Base-by-base conservation (phyloP, 2,797 vertebrate genomes). In the Huso huso region DNA sequence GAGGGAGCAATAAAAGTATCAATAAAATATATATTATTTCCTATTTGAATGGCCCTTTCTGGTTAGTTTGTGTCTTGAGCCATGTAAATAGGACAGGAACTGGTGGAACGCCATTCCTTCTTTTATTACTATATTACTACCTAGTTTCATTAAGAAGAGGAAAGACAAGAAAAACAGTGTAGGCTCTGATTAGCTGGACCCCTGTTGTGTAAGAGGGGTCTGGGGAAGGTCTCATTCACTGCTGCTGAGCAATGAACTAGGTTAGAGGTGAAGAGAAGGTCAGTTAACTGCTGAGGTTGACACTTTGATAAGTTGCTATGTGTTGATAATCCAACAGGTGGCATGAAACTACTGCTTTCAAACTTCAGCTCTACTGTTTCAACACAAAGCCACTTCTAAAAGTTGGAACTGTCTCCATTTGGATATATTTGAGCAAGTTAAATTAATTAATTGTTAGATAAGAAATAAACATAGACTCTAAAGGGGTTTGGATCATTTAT, bases 261-360 rank as follows among this genome's bases (percentile, higher is more conserved):
- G 65, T 71, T 71, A 63, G 51, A 68, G 78, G 77, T 85, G 75
- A 80, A 48, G 53, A 0, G 68, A 68, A 64, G 72, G 78, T 76
- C 75, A 73, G 62, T 55, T 63, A 71, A 69, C 71, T 76, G 76
- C 72, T 86, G 72, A 70, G 64, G 37, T 49, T 62, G 65, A 70
- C 64, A 66, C 8, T 65, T 58, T 62, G 65, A 67, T 70, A 49
- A 8, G 74, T 68, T 87, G 86, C 79, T 79, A 82, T 86, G 78
- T 82, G 74, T 74, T 69, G 74, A 80, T 62, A 69, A 68, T 81
- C 86, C 88, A 89, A 88, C 88, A 90, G 88, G 86, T 86, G 88
- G 88, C 83, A 84, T 82, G 75, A 83, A 78, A 82, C 78, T 70
- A 78, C 82, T 78, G 71, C 67, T 70, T 71, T 74, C 59, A 49